Evolutionary conservation across 2,113 vertebrate species (phyloP).

Genomic region (Eonycteris spelaea): DNA sequence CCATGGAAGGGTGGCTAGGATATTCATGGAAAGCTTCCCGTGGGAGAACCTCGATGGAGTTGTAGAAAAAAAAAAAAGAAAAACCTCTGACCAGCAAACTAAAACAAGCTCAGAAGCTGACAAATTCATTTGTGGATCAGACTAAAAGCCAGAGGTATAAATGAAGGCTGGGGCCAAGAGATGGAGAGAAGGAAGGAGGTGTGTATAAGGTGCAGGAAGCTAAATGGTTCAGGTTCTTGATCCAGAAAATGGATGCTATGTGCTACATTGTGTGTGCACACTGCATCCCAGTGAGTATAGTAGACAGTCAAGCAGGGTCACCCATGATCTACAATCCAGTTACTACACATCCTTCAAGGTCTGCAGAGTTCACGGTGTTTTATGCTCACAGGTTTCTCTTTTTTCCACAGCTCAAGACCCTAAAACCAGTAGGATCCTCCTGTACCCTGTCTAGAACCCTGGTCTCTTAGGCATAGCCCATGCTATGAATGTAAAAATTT

Average conservation of each 20-base stretch:
- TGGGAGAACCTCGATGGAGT: not conserved
- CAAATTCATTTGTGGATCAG: not conserved
- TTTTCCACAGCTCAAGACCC: not conserved
- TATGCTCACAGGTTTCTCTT: not conserved
- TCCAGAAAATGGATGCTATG: not conserved
- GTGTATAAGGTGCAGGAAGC: not conserved
- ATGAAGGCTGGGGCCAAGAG: not conserved
- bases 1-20: not conserved
- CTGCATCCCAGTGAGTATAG: rapidly evolving
- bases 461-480: not conserved
- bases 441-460: not conserved
- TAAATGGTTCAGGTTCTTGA: not conserved
- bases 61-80: too few relatives aligned
- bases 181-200: not conserved
- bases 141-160: not conserved
- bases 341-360: not conserved
- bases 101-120: not conserved
- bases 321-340: not conserved
- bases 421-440: not conserved
- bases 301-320: not conserved
- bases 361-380: not conserved
- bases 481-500: not conserved
- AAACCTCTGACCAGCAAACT: not conserved
- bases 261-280: not conserved
- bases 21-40: not conserved